Conservation (phyloP, 2,888 invertebrate genomes). For the Philopedon plagiatum region DNA sequence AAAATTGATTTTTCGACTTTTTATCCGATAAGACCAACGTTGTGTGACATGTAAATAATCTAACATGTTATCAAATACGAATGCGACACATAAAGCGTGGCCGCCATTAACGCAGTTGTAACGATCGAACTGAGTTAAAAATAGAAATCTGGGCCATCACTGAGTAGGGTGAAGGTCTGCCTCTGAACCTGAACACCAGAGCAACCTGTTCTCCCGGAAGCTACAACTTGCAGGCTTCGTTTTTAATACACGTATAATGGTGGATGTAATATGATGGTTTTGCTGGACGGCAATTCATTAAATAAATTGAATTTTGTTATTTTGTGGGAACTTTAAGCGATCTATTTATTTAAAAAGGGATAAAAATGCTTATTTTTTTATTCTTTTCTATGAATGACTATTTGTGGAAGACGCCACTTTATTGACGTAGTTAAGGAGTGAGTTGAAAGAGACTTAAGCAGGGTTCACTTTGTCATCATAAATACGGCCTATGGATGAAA, state of each 20-base stretch:
- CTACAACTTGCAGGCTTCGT: neutral
- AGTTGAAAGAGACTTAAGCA: too few species aligned
- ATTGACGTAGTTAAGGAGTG: too few species aligned
- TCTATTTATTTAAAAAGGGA: neutral
- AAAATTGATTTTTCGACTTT: too few species aligned
- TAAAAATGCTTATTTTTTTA: too few species aligned
- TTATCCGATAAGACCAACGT: neutral
- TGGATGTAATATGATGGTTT: conserved; percentile 22
- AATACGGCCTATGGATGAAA: too few species aligned
- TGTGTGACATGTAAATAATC: neutral
- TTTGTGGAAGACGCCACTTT: too few species aligned
- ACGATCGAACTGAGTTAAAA: conserved; percentile 41
- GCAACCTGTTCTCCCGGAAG: conserved; percentile 38
- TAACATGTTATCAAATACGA: neutral
- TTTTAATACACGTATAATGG: conserved; percentile 38
- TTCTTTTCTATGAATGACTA: too few species aligned
- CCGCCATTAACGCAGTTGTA: conserved; percentile 28
- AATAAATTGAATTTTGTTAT: conserved; percentile 27
- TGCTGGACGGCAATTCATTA: conserved; percentile 8
- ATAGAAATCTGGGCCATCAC: conserved; percentile 44
- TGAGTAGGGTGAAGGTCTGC: conserved; percentile 44
- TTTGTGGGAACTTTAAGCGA: too few species aligned
- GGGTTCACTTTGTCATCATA: too few species aligned
- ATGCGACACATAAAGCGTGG: conserved; percentile 10
- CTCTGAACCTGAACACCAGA: conserved; percentile 44